A percentile compares a stretch with the other conserved stretches of the same genome.
These are phyloP conservation scores for Harlomillsia oculata DNA, from an alignment of 1,140 invertebrate genomes.

Conservation along the genomic window DNA sequence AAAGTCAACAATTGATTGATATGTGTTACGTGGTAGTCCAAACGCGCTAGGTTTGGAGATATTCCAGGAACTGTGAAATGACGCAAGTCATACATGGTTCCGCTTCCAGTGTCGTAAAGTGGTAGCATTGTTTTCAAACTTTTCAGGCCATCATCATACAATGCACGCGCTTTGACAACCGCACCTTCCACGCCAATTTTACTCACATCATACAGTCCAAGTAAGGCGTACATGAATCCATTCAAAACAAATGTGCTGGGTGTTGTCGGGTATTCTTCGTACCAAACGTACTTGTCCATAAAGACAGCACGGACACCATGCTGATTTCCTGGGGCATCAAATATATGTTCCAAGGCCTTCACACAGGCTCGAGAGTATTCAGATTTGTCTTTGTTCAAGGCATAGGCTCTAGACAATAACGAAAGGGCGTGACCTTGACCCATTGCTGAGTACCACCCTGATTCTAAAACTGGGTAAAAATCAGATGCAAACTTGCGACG, in stretches of 20 bases:
- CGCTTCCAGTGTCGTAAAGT: conserved; percentile 89
- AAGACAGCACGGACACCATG: conserved; percentile 73
- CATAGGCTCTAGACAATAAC: conserved; percentile 78
- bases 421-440: conserved; percentile 95
- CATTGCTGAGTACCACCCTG: conserved; percentile 96
- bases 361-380: conserved; percentile 48
- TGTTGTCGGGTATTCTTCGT: conserved; percentile 95
- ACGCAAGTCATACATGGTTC: conserved; percentile 91
- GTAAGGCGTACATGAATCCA: conserved; percentile 95
- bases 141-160: conserved; percentile 76
- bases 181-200: conserved; percentile 48
- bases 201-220: conserved; percentile 88
- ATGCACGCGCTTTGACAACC: conserved; percentile 56
- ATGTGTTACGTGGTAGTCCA: conserved; percentile 98
- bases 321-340: conserved; percentile 36
- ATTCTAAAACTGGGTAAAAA: conserved; percentile 48
- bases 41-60: conserved; percentile 74
- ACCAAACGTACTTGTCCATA: conserved; percentile 75
- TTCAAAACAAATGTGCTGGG: conserved; percentile 94
- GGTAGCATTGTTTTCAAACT: conserved; percentile 82
- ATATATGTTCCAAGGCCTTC: conserved; percentile 35
- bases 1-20: conserved; percentile 89
- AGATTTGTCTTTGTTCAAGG: conserved; percentile 61
- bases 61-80: conserved; percentile 74
- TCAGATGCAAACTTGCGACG: conserved; percentile 61